A percentile compares a stretch with the other conserved stretches of the same genome.
Conservation (phyloP, 2,797 vertebrate species). For the Rhinichthys osculus region DNA sequence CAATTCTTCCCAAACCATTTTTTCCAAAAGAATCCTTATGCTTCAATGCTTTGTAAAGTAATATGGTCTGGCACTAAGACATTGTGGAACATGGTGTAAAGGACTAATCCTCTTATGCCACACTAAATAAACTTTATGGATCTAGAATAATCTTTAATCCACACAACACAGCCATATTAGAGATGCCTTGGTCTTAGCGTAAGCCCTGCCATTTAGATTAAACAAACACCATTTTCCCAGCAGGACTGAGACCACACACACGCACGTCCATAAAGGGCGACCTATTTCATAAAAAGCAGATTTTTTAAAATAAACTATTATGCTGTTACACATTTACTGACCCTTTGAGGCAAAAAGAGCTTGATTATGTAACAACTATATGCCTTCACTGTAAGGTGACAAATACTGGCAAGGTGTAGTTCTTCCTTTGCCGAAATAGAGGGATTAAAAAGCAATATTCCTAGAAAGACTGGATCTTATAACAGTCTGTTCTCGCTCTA, state of each 20-base stretch:
- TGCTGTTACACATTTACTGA: slow-evolving; percentile 19
- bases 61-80: slow-evolving; percentile 21
- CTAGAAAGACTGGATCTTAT: slow-evolving; percentile 20
- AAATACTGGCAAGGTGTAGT: not conserved
- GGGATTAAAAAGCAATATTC: slow-evolving; percentile 32
- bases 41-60: slow-evolving; percentile 23
- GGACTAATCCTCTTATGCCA: slow-evolving; percentile 76
- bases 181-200: slow-evolving; percentile 75
- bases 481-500: not conserved
- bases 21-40: slow-evolving; percentile 15
- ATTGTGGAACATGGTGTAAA: slow-evolving; percentile 57
- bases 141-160: slow-evolving; percentile 79
- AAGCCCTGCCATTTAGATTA: slow-evolving; percentile 78
- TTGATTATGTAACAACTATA: slow-evolving; percentile 46
- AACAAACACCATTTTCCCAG: slow-evolving; percentile 65
- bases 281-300: slow-evolving; percentile 40
- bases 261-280: slow-evolving; percentile 13
- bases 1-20: not conserved
- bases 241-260: slow-evolving; percentile 7
- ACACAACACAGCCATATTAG: slow-evolving; percentile 68
- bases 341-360: slow-evolving; percentile 22
- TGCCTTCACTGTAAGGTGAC: not conserved
- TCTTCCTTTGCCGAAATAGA: slow-evolving; percentile 27
- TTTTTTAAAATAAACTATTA: slow-evolving; percentile 9
- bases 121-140: slow-evolving; percentile 79